These are phyloP conservation scores for Caenorhabditis brenneri DNA, from an alignment of 1,140 invertebrate species.

Conservation along the genomic window DNA sequence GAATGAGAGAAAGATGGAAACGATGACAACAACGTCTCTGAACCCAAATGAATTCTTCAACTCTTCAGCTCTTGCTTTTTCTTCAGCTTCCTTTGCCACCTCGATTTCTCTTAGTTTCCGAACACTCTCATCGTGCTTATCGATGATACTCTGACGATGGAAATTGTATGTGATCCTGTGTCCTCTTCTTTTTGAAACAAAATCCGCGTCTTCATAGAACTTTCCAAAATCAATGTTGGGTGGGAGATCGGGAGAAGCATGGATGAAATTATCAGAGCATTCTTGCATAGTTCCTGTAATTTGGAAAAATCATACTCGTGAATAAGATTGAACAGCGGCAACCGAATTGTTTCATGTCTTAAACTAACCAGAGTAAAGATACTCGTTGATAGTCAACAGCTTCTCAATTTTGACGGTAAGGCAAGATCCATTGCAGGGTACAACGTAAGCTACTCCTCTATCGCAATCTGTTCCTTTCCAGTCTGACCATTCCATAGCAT, in stretches of 20 bases:
- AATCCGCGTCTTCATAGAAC: background rate
- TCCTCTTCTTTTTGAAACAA: background rate
- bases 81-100: background rate
- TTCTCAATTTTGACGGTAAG: background rate
- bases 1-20: background rate
- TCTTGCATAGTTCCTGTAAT: background rate
- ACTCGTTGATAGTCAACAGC: background rate
- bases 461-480: slow-evolving; percentile 8
- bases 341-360: too few relatives aligned
- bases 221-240: background rate
- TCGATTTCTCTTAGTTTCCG: background rate
- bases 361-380: background rate
- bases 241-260: background rate
- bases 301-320: too few relatives aligned
- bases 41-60: too few relatives aligned
- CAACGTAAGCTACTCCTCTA: background rate
- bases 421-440: background rate
- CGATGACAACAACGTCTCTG: background rate
- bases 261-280: background rate
- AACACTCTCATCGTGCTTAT: background rate
- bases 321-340: too few relatives aligned
- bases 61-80: too few relatives aligned
- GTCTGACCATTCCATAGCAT: background rate
- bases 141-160: background rate
- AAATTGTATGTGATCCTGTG: slow-evolving; percentile 15